phyloP scores from a whole-genome alignment of 2,797 vertebrate genomes.

The Antrozous pallidus region DNA sequence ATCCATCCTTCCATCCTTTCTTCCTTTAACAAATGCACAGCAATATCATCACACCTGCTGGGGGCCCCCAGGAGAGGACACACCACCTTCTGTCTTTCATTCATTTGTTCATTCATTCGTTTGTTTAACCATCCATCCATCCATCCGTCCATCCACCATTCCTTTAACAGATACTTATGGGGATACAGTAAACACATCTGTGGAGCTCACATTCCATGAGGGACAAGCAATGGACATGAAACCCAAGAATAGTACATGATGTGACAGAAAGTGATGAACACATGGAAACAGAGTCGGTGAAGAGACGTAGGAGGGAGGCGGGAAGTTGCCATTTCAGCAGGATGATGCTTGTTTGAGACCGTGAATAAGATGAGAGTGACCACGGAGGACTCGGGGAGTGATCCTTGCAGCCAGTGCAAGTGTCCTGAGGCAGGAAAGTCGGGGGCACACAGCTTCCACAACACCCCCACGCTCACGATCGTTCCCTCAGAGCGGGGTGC shows the following conservation, averaged over 20 bases:
- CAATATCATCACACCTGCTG: background rate
- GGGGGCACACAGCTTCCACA: background rate
- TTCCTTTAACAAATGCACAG: too few relatives aligned
- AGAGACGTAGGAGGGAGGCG: background rate
- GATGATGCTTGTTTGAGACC: background rate
- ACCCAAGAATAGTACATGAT: background rate
- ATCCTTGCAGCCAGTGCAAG: background rate
- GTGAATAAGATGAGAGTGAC: background rate
- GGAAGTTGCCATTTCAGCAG: background rate
- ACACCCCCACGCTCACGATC: too few relatives aligned
- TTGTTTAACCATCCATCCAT: background rate
- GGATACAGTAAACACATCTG: background rate
- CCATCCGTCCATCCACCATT: background rate
- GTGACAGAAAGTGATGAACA: background rate
- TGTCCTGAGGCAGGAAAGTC: background rate
- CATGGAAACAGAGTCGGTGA: background rate
- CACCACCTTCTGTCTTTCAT: background rate
- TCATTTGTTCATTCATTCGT: background rate
- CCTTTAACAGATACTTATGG: background rate
- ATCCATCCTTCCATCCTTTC: too few relatives aligned
- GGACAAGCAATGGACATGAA: background rate
- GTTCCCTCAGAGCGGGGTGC: too few relatives aligned
- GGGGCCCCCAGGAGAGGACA: background rate
- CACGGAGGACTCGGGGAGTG: fast-evolving
- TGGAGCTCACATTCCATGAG: background rate